phyloP scores from a whole-genome alignment of 2,888 invertebrate species.

The Leistus spinibarbis region DNA sequence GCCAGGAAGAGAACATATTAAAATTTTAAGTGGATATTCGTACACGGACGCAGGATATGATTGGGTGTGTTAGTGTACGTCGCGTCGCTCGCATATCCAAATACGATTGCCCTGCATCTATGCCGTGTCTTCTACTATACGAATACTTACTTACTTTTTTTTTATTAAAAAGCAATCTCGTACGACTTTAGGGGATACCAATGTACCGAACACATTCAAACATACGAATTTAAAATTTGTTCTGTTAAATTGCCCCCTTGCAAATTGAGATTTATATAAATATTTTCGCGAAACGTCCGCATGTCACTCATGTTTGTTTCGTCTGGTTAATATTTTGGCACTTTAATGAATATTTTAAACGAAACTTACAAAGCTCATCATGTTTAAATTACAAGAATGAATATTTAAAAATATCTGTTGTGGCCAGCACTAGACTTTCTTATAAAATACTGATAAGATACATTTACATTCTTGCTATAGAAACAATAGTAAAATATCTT shows the following conservation, averaged over 20 bases:
- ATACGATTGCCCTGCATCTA: constrained; percentile 25
- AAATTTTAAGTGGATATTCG: constrained; percentile 50
- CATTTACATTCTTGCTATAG: too few relatives aligned
- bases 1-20: constrained; percentile 48
- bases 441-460: too few relatives aligned
- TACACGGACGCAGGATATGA: constrained; percentile 25
- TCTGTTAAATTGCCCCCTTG: constrained; percentile 26
- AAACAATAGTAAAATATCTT: too few relatives aligned
- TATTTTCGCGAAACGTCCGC: background rate
- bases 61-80: constrained; percentile 35
- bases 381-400: too few relatives aligned
- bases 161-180: constrained; percentile 39
- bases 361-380: background rate
- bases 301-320: background rate
- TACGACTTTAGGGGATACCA: constrained; percentile 37
- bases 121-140: background rate
- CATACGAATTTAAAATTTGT: constrained; percentile 18
- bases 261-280: constrained; percentile 30
- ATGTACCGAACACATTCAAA: background rate
- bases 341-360: background rate
- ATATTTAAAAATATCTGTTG: too few relatives aligned
- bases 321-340: background rate
- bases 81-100: constrained; percentile 37
- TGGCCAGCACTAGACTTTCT: too few relatives aligned
- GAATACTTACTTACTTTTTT: constrained; percentile 14